Percentiles rank a stretch among this genome's conserved stretches.
These are phyloP conservation scores for Pelobates fuscus DNA, from an alignment of 2,113 vertebrate species.

Conservation along the genomic window DNA sequence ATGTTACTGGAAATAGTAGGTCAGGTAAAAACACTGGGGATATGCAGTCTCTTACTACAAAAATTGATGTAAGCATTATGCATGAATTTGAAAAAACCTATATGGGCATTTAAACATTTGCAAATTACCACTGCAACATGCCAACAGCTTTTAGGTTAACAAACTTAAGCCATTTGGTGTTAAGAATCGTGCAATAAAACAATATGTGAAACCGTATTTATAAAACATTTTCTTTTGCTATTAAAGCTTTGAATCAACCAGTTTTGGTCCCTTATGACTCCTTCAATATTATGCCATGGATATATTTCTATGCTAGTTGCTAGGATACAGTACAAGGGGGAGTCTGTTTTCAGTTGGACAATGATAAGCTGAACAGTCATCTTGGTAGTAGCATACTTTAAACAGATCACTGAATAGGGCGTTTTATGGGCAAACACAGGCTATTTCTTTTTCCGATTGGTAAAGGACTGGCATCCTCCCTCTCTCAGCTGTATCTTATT, in stretches of 20 bases:
- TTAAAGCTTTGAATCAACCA: constrained; percentile 28
- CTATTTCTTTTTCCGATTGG: too few relatives aligned
- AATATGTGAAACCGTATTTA: background rate
- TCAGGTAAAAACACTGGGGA: background rate
- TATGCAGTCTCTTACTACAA: background rate
- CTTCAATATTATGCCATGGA: constrained; percentile 45
- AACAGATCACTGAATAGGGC: constrained; percentile 19
- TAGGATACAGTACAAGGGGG: constrained; percentile 54
- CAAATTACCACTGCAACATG: background rate
- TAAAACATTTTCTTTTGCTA: constrained; percentile 1
- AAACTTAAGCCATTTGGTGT: background rate
- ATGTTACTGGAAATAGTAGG: background rate
- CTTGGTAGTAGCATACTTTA: background rate
- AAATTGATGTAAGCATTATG: background rate
- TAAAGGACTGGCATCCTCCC: too few relatives aligned
- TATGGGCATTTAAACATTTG: background rate
- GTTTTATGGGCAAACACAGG: too few relatives aligned
- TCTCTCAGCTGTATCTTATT: too few relatives aligned
- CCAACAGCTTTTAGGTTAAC: background rate
- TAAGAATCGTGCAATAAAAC: background rate
- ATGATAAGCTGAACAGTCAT: constrained; percentile 44
- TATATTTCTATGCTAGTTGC: constrained; percentile 50
- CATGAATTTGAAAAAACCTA: background rate
- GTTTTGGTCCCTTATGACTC: constrained; percentile 46
- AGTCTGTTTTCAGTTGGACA: constrained; percentile 45